A percentile compares a stretch with the other conserved stretches of the same genome.
Conservation (phyloP, 2,888 invertebrate species). For the Andrena praecox region DNA sequence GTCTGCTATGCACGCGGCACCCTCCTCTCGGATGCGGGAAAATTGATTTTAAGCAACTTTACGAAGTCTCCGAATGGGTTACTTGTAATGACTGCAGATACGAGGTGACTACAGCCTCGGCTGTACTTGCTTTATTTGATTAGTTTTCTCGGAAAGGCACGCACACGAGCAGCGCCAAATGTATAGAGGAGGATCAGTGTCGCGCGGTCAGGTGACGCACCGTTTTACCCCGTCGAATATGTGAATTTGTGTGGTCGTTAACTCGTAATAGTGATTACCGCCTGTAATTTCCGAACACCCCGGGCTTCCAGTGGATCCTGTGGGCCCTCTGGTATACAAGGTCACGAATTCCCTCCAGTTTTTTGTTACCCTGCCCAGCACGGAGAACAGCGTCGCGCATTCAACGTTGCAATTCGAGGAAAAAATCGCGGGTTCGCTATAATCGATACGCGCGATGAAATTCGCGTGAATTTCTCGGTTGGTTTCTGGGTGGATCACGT, state of each 20-base stretch:
- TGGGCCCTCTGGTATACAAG: not conserved
- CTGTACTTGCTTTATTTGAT: not conserved
- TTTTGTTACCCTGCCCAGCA: not conserved
- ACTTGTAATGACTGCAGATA: not conserved
- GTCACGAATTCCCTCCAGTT: not conserved
- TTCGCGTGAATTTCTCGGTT: slow-evolving; percentile 21
- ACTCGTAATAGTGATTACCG: slow-evolving; percentile 66
- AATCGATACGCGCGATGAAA: not conserved
- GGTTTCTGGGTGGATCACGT: not conserved
- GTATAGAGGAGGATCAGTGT: slow-evolving; percentile 53
- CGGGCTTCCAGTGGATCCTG: slow-evolving; percentile 55
- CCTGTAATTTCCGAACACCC: slow-evolving; percentile 64
- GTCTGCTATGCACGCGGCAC: slow-evolving; percentile 17
- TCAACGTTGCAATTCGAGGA: slow-evolving; percentile 5
- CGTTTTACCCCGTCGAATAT: slow-evolving; percentile 55
- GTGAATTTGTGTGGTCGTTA: slow-evolving; percentile 66
- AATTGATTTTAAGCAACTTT: slow-evolving; percentile 27
- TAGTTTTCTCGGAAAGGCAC: not conserved
- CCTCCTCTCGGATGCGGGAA: slow-evolving; percentile 22
- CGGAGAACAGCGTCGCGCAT: not conserved
- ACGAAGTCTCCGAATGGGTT: not conserved
- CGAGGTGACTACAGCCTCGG: not conserved
- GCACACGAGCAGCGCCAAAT: not conserved
- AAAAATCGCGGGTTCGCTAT: not conserved
- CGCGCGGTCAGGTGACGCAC: slow-evolving; percentile 51